Percentiles rank a stretch among this genome's conserved stretches.
These are phyloP conservation scores for Sebastiscus tertius DNA, from an alignment of 2,797 vertebrate species.

Conservation along the genomic window DNA sequence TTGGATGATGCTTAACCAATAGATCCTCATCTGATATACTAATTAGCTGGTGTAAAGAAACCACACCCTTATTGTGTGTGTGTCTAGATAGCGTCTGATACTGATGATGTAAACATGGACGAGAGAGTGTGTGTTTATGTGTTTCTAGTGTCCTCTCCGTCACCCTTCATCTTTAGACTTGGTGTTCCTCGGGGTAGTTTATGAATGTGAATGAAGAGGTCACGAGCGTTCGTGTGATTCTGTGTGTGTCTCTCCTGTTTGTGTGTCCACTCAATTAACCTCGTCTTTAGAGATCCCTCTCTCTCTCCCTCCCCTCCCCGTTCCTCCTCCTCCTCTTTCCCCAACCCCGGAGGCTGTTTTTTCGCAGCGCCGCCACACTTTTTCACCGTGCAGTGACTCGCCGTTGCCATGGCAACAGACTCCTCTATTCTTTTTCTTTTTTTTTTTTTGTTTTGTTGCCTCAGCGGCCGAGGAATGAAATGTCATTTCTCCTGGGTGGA, in stretches of 20 bases:
- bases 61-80: not conserved
- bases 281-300: slow-evolving; percentile 32
- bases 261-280: slow-evolving; percentile 69
- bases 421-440: slow-evolving; percentile 7
- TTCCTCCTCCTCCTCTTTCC: not conserved
- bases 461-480: slow-evolving; percentile 59
- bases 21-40: not conserved
- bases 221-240: slow-evolving; percentile 1
- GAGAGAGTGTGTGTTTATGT: not conserved
- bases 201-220: slow-evolving; percentile 26
- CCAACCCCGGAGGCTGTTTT: slow-evolving; percentile 33
- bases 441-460: slow-evolving; percentile 31
- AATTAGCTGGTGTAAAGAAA: not conserved
- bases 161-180: slow-evolving; percentile 23
- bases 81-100: not conserved
- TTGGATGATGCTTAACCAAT: not conserved
- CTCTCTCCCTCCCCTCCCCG: not conserved
- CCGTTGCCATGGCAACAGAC: slow-evolving; percentile 78
- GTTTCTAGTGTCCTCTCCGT: slow-evolving; percentile 12
- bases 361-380: slow-evolving; percentile 48
- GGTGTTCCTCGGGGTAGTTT: not conserved
- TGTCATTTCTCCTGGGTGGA: slow-evolving; percentile 60
- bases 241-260: slow-evolving; percentile 3
- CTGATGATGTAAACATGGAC: not conserved
- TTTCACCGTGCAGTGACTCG: slow-evolving; percentile 59